Conservation (phyloP, 2,113 vertebrate species). For the Pachypanchax playfairii region DNA sequence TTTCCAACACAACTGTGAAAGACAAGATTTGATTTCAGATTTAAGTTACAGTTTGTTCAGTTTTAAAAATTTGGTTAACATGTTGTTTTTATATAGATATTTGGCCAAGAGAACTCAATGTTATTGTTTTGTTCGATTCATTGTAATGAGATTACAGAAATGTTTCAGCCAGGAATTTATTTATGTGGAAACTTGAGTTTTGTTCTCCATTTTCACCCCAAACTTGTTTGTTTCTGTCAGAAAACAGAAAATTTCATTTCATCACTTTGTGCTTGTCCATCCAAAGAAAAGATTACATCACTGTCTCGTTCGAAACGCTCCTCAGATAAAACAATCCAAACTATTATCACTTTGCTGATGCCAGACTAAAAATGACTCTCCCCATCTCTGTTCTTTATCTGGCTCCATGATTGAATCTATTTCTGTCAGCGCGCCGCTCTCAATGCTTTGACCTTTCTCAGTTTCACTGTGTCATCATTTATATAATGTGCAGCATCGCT, state of each 20-base stretch:
- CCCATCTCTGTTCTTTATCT: conserved; percentile 27
- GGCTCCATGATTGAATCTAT: conserved; percentile 17
- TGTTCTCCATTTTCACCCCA: conserved; percentile 30
- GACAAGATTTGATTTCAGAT: background rate
- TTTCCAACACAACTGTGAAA: conserved; percentile 10
- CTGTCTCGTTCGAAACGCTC: conserved; percentile 40
- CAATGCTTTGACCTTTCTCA: conserved; percentile 19
- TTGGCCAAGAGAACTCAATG: conserved; percentile 18
- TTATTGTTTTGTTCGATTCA: conserved; percentile 17
- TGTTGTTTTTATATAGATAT: background rate
- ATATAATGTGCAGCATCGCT: conserved; percentile 86
- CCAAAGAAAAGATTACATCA: conserved; percentile 52
- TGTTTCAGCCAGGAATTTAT: conserved; percentile 37
- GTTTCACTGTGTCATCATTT: conserved; percentile 24
- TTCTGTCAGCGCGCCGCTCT: conserved; percentile 21
- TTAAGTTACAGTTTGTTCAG: background rate
- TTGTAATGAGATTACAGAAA: conserved; percentile 18
- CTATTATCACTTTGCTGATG: conserved; percentile 15
- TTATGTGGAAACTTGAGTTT: conserved; percentile 36
- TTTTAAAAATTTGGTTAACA: background rate
- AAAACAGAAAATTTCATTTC: conserved; percentile 62
- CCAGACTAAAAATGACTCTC: conserved; percentile 21
- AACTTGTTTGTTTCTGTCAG: conserved; percentile 55
- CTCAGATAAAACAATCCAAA: conserved; percentile 32
- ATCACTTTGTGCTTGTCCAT: conserved; percentile 50